Percentiles rank a stretch among this genome's conserved stretches.
These are phyloP conservation scores for Micromys minutus DNA, from an alignment of 2,113 vertebrate genomes.

Conservation along the genomic window DNA sequence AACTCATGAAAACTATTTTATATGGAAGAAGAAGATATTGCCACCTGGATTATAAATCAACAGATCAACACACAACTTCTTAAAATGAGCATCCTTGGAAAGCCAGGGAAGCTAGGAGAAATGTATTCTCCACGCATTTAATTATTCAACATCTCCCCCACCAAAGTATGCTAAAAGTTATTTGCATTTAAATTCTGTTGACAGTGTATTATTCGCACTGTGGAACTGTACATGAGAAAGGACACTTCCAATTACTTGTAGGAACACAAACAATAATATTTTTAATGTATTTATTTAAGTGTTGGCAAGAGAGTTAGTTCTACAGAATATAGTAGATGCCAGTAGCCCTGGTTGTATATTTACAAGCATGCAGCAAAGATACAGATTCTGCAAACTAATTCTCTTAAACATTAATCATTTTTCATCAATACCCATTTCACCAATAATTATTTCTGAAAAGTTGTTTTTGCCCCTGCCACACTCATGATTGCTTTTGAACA, in stretches of 20 bases:
- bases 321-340: background rate
- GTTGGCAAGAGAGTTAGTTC: conserved; percentile 1
- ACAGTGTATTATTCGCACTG: conserved; percentile 42
- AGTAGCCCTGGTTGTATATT: background rate
- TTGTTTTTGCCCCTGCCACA: background rate
- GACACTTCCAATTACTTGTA: conserved; percentile 50
- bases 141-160: conserved; percentile 35
- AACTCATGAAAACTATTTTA: background rate
- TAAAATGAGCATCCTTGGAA: background rate
- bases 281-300: conserved; percentile 46
- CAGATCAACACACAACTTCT: conserved; percentile 8
- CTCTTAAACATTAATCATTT: background rate
- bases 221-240: background rate
- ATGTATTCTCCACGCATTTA: conserved; percentile 35
- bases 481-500: background rate
- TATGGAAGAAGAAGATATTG: background rate
- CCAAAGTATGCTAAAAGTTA: conserved; percentile 50
- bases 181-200: conserved; percentile 62
- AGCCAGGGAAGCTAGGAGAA: conserved; percentile 33
- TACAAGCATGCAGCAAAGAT: background rate
- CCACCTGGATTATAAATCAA: conserved; percentile 5
- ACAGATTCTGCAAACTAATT: too few species aligned
- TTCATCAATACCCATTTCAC: background rate
- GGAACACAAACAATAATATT: conserved; percentile 42
- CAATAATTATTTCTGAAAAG: conserved; percentile 33